These are phyloP conservation scores for Calameuta filiformis DNA, from an alignment of 2,888 invertebrate genomes.

Conservation along the genomic window DNA sequence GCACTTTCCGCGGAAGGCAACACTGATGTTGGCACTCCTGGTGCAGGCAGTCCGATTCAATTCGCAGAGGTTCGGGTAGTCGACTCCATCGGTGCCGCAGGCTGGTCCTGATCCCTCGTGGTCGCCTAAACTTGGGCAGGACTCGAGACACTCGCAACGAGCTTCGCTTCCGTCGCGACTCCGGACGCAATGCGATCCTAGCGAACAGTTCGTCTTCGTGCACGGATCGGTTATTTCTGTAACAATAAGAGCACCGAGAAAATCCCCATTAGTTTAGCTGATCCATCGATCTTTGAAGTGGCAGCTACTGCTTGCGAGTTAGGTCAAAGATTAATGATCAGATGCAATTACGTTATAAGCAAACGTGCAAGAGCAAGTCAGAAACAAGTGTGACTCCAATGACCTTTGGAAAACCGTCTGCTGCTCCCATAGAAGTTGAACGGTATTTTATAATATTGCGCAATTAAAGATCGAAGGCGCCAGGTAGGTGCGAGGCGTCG, in stretches of 20 bases:
- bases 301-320: no score
- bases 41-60: constrained; percentile 84
- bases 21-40: constrained; percentile 78
- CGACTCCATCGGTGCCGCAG: constrained; percentile 85
- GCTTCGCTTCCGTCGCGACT: constrained; percentile 76
- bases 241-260: constrained; percentile 34
- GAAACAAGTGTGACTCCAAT: no score
- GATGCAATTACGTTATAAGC: no score
- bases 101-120: constrained; percentile 82
- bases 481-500: no score
- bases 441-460: no score
- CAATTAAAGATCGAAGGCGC: no score
- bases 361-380: no score
- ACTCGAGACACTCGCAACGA: constrained; percentile 81
- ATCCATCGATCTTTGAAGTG: no score
- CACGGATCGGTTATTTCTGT: constrained; percentile 70
- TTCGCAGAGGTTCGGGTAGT: constrained; percentile 88
- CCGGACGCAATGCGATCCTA: constrained; percentile 71
- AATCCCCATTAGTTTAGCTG: no score
- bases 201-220: constrained; percentile 69
- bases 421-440: no score
- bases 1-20: constrained; percentile 88
- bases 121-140: constrained; percentile 86
- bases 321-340: no score
- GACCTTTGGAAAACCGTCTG: no score